Evolutionary conservation across 2,888 invertebrate species (phyloP).

Genomic region (Epirrhoe alternata): DNA sequence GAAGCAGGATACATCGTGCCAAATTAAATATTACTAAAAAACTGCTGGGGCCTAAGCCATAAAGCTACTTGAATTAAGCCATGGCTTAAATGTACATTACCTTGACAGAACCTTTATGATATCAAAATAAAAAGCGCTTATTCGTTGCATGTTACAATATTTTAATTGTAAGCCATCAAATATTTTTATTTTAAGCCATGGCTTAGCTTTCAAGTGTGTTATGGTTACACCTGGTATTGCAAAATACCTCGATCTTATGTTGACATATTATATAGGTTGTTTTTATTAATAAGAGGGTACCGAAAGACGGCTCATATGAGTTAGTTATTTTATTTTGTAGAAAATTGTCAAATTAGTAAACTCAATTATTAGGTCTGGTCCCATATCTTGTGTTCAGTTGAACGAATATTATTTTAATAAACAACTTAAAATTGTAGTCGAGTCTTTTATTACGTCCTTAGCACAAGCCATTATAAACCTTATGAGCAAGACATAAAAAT

Average conservation of each 20-base stretch:
- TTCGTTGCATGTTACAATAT: neutral
- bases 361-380: constrained; percentile 82
- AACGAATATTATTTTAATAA: constrained; percentile 86
- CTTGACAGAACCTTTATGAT: neutral
- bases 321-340: constrained; percentile 70
- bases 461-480: too few species aligned
- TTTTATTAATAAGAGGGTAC: constrained; percentile 82
- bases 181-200: neutral
- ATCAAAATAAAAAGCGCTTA: neutral
- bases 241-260: constrained; percentile 68
- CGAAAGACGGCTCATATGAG: constrained; percentile 68
- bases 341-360: constrained; percentile 79
- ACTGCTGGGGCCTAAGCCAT: constrained; percentile 29
- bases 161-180: neutral
- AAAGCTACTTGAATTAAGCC: constrained; percentile 1
- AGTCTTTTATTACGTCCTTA: constrained; percentile 59
- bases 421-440: constrained; percentile 77
- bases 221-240: constrained; percentile 44
- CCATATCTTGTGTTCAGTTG: constrained; percentile 83
- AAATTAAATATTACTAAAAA: constrained; percentile 67
- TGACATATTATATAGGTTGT: constrained; percentile 84
- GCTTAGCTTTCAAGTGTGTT: constrained; percentile 18
- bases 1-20: constrained; percentile 61
- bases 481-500: too few species aligned
- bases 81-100: neutral